These are phyloP conservation scores for Crenichthys baileyi DNA, from an alignment of 2,797 vertebrate species.

Conservation along the genomic window DNA sequence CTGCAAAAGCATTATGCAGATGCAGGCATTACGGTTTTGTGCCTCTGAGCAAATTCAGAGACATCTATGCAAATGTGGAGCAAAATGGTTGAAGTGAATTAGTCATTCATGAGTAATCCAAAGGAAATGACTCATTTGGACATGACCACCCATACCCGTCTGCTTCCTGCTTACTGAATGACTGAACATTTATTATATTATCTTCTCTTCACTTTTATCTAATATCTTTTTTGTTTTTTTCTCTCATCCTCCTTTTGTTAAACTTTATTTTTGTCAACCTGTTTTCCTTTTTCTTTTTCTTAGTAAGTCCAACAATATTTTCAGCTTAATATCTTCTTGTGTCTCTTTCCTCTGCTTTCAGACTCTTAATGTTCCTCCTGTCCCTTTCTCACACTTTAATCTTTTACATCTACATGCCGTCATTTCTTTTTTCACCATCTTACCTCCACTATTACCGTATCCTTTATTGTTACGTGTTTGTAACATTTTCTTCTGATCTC, in stretches of 20 bases:
- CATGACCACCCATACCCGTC: conserved; percentile 30
- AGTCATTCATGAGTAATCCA: conserved; percentile 59
- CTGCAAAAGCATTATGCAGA: conserved; percentile 16
- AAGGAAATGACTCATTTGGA: conserved; percentile 49
- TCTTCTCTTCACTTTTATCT: conserved; percentile 13
- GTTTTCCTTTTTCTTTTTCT: fast-evolving
- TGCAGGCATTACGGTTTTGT: conserved; percentile 20
- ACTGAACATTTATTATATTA: conserved; percentile 35
- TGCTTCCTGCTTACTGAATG: conserved; percentile 30
- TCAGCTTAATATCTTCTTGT: fast-evolving
- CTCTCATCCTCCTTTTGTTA: neutral
- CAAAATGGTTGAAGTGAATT: conserved; percentile 49
- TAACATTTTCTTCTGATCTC: neutral
- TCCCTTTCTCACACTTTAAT: fast-evolving
- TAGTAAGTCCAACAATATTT: neutral
- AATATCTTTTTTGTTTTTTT: neutral
- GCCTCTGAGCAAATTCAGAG: conserved; percentile 34
- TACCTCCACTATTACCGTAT: neutral
- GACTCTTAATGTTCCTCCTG: neutral
- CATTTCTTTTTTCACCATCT: neutral
- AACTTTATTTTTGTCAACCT: neutral
- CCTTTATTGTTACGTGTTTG: too few species aligned
- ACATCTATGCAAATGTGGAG: conserved; percentile 51
- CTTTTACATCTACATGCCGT: neutral
- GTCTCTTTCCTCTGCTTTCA: neutral